phyloP scores from a whole-genome alignment of 2,797 vertebrate genomes.

The Meriones psammophilus region DNA sequence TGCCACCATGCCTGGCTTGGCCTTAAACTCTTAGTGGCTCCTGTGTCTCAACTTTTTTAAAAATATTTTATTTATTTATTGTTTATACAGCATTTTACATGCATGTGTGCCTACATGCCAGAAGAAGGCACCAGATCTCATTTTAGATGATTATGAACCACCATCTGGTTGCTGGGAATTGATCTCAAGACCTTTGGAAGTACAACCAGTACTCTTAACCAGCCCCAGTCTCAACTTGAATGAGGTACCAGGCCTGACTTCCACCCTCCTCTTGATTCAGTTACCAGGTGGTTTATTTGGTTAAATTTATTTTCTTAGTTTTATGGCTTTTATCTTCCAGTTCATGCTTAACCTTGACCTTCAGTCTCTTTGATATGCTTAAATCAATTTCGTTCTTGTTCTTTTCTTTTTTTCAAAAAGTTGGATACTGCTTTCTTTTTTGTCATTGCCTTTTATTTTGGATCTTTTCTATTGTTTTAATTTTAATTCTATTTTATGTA shows the following conservation, averaged over 20 bases:
- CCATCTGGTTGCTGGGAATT: too few species aligned
- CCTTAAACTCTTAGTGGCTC: background rate
- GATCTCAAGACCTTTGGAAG: too few species aligned
- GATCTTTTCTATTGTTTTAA: background rate
- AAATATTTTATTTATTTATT: too few species aligned
- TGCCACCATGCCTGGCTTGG: too few species aligned
- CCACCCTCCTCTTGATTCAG: background rate
- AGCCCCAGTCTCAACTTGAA: background rate
- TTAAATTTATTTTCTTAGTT: conserved; percentile 54
- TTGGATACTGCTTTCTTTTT: background rate
- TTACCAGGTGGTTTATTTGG: conserved; percentile 47
- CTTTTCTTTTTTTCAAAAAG: conserved; percentile 4
- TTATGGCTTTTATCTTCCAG: conserved; percentile 63
- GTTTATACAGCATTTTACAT: too few species aligned
- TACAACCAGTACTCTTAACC: too few species aligned
- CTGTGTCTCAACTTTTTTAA: too few species aligned
- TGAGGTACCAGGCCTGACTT: background rate
- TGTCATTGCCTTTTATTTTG: background rate
- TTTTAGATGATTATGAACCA: too few species aligned
- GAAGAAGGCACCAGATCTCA: too few species aligned
- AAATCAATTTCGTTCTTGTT: conserved; percentile 31
- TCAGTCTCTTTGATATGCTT: conserved; percentile 12
- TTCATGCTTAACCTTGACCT: conserved; percentile 24
- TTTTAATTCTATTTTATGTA: background rate
- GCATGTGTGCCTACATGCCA: too few species aligned